Evolutionary conservation across 2,888 invertebrate species (phyloP), one percentile per base, ranked within the genome.

Genomic region (Coenonympha arcania): DNA sequence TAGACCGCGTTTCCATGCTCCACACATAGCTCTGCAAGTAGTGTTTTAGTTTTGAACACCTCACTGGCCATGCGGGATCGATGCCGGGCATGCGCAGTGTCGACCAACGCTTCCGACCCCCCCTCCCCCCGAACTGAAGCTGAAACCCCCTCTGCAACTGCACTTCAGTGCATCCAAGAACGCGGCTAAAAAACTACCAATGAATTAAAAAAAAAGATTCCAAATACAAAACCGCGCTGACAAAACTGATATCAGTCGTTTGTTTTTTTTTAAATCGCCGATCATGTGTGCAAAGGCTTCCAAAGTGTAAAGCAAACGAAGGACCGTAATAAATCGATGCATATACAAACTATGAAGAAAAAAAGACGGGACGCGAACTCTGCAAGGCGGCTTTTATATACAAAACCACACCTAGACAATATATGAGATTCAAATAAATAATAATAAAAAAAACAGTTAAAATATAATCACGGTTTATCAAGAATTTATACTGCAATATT

Each of bases 161-260:
- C 85, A 86, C 68, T 81, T 68, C 82, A 86, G 84, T 85, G 85
- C 85, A 86, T 72, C 66, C 70, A 63, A 65, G 70, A 71, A 69
- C 82, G 76, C 71, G 68, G 68, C 64, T 61, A 68, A 66, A 67
- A 69, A 72, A 70, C 63, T 66, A 62, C 56, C 65, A 65, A 63
- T 69, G 72, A 71, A 69, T 68, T 66, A 61, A 65, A 67, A 64
- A 66, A 61, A 64, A 58, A 62, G 52, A 52, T 52, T 57, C 50
- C 22, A 59, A 59, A 54, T 57, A 52, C n/a, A 59, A n/a, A 54
- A 48, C 55, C 56, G 50, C 55, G 58, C 54, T 50, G 49, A 44
- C 48, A 46, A 44, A n/a, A n/a, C n/a, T n/a, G n/a, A 46, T 54
- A 48, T 44, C 54, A 48, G 37, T n/a, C n/a, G 42, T 28, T 31